Evolutionary conservation across 2,797 vertebrate genomes (phyloP).

Genomic region (Tragopan temminckii): DNA sequence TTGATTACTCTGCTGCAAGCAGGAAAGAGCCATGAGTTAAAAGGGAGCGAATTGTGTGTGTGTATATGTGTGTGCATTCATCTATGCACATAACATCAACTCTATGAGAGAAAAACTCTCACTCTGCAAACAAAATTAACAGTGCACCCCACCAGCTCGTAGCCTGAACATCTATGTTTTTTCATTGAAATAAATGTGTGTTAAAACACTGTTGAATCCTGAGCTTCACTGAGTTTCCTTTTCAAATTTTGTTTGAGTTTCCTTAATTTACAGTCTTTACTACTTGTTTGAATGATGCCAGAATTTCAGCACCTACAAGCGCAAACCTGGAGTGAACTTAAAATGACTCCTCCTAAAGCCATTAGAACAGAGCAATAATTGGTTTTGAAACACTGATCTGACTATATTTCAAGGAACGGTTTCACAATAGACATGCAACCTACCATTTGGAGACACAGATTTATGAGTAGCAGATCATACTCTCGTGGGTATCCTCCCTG

Average conservation of each 20-base stretch:
- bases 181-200: not conserved
- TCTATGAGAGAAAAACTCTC: not conserved
- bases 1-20: not conserved
- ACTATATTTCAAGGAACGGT: not conserved
- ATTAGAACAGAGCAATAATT: not conserved
- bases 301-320: not conserved
- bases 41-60: not conserved
- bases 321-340: not conserved
- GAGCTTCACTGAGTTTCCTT: not conserved
- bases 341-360: not conserved
- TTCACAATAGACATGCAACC: not conserved
- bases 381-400: not conserved
- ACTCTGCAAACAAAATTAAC: not conserved
- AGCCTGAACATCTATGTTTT: not conserved
- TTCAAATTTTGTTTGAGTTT: too few species aligned
- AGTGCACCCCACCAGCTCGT: not conserved
- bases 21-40: not conserved
- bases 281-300: not conserved
- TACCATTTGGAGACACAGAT: not conserved
- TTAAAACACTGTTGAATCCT: not conserved
- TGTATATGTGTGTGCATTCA: not conserved
- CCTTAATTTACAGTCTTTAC: not conserved
- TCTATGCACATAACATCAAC: not conserved
- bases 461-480: not conserved
- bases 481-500: not conserved